Conservation (phyloP, 2,888 invertebrate species). For the Pyrochroa serraticornis region DNA sequence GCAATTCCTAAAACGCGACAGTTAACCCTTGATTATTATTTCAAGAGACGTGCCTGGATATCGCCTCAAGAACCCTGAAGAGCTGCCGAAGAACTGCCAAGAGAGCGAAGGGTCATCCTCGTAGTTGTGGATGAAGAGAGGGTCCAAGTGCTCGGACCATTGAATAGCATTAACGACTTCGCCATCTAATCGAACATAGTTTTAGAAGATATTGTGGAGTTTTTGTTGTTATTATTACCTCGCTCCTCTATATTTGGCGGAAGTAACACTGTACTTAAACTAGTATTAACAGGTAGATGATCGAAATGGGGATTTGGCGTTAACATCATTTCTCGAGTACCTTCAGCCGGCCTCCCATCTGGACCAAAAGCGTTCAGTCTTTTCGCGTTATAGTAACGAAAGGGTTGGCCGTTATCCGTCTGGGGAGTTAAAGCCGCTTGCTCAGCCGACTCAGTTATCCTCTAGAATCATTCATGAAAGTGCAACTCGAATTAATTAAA, state of each 20-base stretch:
- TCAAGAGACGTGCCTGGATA: slow-evolving; percentile 77
- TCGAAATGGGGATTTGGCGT: slow-evolving; percentile 84
- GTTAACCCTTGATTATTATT: slow-evolving; percentile 6
- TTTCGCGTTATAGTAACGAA: slow-evolving; percentile 81
- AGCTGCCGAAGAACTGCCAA: slow-evolving; percentile 99
- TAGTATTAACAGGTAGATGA: slow-evolving; percentile 82
- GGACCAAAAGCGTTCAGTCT: slow-evolving; percentile 79
- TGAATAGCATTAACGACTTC: slow-evolving; percentile 89
- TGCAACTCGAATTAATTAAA: no score
- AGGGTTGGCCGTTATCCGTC: slow-evolving; percentile 53
- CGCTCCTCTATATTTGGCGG: slow-evolving; percentile 79
- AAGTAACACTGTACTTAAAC: slow-evolving; percentile 86
- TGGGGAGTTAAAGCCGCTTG: slow-evolving; percentile 79
- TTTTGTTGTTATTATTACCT: slow-evolving; percentile 57
- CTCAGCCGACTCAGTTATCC: slow-evolving; percentile 91
- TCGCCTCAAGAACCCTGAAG: slow-evolving; percentile 92
- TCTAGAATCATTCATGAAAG: slow-evolving; percentile 61
- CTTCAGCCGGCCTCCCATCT: slow-evolving; percentile 74
- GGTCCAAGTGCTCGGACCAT: slow-evolving; percentile 94
- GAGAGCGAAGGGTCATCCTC: slow-evolving; percentile 88
- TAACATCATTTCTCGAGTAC: slow-evolving; percentile 73
- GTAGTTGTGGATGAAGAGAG: slow-evolving; percentile 87
- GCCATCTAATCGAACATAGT: slow-evolving; percentile 62
- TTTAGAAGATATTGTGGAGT: neutral
- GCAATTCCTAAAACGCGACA: slow-evolving; percentile 66